These are phyloP conservation scores for Noctua fimbriata DNA, from an alignment of 2,888 invertebrate species.

Conservation along the genomic window DNA sequence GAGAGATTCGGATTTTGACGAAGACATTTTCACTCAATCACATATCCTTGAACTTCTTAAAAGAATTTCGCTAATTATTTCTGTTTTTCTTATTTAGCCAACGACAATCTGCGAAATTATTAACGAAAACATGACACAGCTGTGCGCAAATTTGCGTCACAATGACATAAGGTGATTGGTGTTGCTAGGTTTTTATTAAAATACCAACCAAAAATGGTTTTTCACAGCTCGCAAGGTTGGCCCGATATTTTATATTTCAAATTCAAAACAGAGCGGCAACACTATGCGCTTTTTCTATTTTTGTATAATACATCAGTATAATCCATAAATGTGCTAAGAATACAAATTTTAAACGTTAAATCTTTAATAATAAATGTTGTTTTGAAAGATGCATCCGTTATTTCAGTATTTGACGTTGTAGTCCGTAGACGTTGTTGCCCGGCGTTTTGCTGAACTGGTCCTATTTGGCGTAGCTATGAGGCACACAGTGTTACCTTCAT, in stretches of 20 bases:
- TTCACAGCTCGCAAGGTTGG: background rate
- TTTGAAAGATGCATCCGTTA: background rate
- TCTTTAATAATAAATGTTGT: background rate
- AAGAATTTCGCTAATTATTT: slow-evolving; percentile 10
- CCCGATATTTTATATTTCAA: background rate
- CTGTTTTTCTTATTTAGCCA: slow-evolving; percentile 35
- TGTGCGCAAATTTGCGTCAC: slow-evolving; percentile 55
- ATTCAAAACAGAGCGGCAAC: background rate
- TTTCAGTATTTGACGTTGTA: background rate
- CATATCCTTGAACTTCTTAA: slow-evolving; percentile 54
- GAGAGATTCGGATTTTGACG: slow-evolving; percentile 77
- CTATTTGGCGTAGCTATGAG: too few relatives aligned
- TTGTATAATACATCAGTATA: background rate
- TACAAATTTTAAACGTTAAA: background rate
- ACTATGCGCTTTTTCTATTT: background rate
- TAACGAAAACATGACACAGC: slow-evolving; percentile 70
- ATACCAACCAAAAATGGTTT: slow-evolving; percentile 18
- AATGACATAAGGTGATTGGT: slow-evolving; percentile 52
- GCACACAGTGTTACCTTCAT: too few relatives aligned
- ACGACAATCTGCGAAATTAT: slow-evolving; percentile 44
- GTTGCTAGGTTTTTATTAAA: slow-evolving; percentile 17
- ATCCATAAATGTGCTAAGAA: background rate
- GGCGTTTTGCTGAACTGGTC: too few relatives aligned
- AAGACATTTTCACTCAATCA: slow-evolving; percentile 72
- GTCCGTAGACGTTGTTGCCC: too few relatives aligned